Base-by-base conservation (phyloP, 2,113 vertebrate genomes). In the Rutilus rutilus region DNA sequence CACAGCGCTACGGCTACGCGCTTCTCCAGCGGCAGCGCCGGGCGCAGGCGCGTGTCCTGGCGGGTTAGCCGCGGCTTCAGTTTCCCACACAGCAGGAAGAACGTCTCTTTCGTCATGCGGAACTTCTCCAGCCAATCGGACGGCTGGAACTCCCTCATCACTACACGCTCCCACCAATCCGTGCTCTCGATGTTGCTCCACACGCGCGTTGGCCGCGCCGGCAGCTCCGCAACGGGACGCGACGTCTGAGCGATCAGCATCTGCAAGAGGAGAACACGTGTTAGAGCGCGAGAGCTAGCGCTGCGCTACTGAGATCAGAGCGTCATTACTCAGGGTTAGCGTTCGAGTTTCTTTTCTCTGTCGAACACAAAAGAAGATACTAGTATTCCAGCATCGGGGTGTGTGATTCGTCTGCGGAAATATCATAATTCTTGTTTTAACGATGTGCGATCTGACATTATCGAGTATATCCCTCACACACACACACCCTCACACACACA, bases 61-160 rank as follows among this genome's bases (percentile, higher is more conserved):
- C 95, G 94, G 67, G 92, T 90, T n/a, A 96, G 91, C 1, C 94
- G 94, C 2, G 93, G 94, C 39, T 93, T 88, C 83, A 96, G 92
- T 86, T 92, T 92, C 30, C 92, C 92, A 12, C 94, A 95, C 0
- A 96, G 90, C 67, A 92, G 92, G 87, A 95, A 92, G 87, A 95
- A 96, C 0, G 95, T 96, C 78, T 95, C 92, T 79, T 87, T 89
- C 86, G 94, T 94, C 95, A 96, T 95, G 0, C 95, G 93, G 85
- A 96, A 96, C 62, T 94, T 95, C 83, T 95, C 93, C 84, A 96
- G 90, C 95, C 95, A 96, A 88, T 96, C 94, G 1, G 89, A 90
- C 1, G 94, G 93, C 86, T 94, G 92, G 90, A 95, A 95, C 77
- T 95, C 94, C 6, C 92, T 93, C 92, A 95, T 93, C 14, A 93